Base-by-base conservation (phyloP, 1,140 invertebrate species). In the Drosophila baimaii region DNA sequence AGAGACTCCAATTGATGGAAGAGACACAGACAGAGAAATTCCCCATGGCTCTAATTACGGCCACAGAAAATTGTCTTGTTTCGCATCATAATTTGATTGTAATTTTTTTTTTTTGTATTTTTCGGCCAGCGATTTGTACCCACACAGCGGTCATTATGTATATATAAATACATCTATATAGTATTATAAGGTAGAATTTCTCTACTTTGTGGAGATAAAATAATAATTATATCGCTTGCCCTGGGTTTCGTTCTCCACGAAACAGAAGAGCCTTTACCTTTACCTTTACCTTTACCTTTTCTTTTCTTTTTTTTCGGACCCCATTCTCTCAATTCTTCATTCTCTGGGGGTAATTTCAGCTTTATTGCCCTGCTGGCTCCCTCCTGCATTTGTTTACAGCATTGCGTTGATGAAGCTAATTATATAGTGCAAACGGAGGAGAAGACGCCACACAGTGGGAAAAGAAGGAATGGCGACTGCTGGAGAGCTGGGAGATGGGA, bases 341-440 rank as follows among this genome's bases (percentile, higher is more conserved):
- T 79, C 58, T 63, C 59, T 35, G 51, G 47, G 68, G 68, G 77
- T 80, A 88, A 88, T 89, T 89, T 80, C 41, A 66, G 58, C 74
- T 89, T 88, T 88, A 88, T 83, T 83, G 71, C 77, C 68, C 55
- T 66, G 61, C 56, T 29, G 62, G 61, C 27, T 33, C 44, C 33
- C 61, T 35, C 31, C 13, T 63, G 71, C 59, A 72, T 81, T 85
- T 85, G 72, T 77, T 90, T 90, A 81, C 79, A 56, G 76, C 77
- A 88, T 90, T 90, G 88, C 79, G 82, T 64, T 86, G 86, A 90
- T 90, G 86, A 76, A 88, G 76, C 86, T 90, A 90, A 90, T 90
- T 90, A 90, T 83, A 90, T 88, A 66, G 84, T 90, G 73, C 77
- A 83, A 49, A 35, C 51, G 31, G 51, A 23, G 19, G 47, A 64